Evolutionary conservation across 2,797 vertebrate genomes (phyloP), one percentile per base, ranked within the genome.

Genomic region (Cuculus canorus): DNA sequence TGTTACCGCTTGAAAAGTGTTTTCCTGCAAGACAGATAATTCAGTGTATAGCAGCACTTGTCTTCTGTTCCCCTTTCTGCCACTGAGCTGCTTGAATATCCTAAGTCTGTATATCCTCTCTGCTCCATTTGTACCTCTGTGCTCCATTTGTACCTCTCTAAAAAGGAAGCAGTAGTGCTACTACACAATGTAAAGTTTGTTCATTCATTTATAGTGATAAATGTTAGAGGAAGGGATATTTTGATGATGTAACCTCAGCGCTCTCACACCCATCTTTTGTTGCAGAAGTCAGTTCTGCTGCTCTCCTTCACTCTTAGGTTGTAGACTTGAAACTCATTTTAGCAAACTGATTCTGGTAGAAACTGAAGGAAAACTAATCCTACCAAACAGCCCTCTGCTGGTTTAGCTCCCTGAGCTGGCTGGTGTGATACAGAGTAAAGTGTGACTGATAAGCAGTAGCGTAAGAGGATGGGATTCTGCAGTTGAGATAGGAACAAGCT

Each of bases 391-490:
- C 35, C 39, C 65, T 87, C 50, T 92, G n/a, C 66, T 47, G 16
- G 15, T 79, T 76, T 85, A 72, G 18, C 33, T 73, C 30, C 63
- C 21, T 76, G 45, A 43, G 52, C 25, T 18, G 11, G 24, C 32
- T 66, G 4, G 10, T 65, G 70, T 90, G 52, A 48, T 70, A 37
- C 16, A 69, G 59, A 28, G 39, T 23, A 61, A 61, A 13, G 54
- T 0, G 0, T 11, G 9, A n/a, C 50, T 72, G 54, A 14, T 69
- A 48, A 28, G 59, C 57, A 48, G 3, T 3, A 59, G n/a, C 43
- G 77, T 28, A 63, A 56, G 50, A 61, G 32, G 32, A 41, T 70
- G 71, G 23, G 17, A 45, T 25, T 32, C 12, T 82, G 43, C 13
- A 4, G 19, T 5, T 10, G 5, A 39, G 53, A 10, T 23, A 37